Conservation (phyloP, 2,113 vertebrate genomes). For the Sula dactylatra region DNA sequence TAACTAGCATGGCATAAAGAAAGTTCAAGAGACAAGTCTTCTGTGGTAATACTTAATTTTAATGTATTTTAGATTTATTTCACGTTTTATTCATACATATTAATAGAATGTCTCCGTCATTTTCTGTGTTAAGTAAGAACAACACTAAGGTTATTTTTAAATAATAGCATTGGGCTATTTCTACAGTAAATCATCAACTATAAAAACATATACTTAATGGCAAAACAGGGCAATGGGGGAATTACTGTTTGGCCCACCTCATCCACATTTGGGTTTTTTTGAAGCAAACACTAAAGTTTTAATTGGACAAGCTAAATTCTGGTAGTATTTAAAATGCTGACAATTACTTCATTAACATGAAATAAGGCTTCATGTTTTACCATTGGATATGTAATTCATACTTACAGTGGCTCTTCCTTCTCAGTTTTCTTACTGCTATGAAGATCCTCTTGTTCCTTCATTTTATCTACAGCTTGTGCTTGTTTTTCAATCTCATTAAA, state of each 20-base stretch:
- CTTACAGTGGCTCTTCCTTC: constrained; percentile 82
- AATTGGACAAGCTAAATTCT: neutral
- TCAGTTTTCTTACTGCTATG: constrained; percentile 43
- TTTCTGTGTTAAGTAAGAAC: neutral
- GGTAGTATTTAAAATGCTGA: neutral
- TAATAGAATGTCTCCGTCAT: neutral
- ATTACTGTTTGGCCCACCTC: neutral
- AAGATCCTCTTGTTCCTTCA: constrained; percentile 74
- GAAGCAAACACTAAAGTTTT: neutral
- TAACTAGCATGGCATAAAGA: neutral
- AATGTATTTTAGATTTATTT: neutral
- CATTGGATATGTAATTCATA: neutral
- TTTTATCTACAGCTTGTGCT: constrained; percentile 88
- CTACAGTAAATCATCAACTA: neutral
- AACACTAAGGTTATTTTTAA: neutral
- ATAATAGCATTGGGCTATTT: neutral
- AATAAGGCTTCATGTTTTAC: neutral
- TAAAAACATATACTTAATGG: neutral
- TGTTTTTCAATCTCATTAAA: constrained; percentile 90
- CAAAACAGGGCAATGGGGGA: neutral
- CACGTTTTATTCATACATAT: neutral
- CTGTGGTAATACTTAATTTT: neutral
- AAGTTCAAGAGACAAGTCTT: neutral
- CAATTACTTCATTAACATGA: neutral
- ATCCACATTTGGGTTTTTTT: neutral